phyloP scores from a whole-genome alignment of 2,797 vertebrate genomes.

The Micrastur ruficollis region DNA sequence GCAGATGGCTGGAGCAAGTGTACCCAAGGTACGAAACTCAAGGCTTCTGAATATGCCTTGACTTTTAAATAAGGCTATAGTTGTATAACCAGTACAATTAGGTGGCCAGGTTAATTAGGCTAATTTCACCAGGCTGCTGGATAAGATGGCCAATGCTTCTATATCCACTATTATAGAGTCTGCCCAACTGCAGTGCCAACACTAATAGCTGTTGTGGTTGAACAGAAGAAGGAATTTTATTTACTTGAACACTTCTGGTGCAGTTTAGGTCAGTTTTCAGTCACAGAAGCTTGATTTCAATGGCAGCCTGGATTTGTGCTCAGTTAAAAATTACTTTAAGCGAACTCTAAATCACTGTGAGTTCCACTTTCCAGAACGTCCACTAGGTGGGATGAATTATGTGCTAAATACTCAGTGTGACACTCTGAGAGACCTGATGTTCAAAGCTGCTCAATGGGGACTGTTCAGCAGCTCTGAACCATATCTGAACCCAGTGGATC shows the following conservation, averaged over 20 bases:
- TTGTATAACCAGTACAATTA: not conserved
- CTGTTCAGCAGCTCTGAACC: not conserved
- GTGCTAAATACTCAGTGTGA: not conserved
- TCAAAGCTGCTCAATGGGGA: not conserved
- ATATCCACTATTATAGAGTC: fast-evolving
- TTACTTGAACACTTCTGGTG: not conserved
- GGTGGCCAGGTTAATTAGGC: not conserved
- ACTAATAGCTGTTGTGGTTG: not conserved
- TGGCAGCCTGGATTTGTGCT: not conserved
- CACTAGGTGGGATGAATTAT: not conserved
- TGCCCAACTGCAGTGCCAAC: not conserved
- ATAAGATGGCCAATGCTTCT: not conserved
- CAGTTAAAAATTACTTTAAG: not conserved
- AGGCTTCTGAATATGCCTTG: not conserved
- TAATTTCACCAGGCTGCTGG: not conserved
- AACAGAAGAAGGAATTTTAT: not conserved
- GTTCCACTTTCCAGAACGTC: not conserved
- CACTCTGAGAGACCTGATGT: not conserved
- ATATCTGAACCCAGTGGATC: not conserved
- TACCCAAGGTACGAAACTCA: slow-evolving; percentile 80
- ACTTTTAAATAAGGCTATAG: not conserved
- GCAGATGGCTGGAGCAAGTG: slow-evolving; percentile 89
- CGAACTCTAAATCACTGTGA: not conserved
- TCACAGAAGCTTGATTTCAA: not conserved
- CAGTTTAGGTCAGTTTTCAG: not conserved